A percentile compares a stretch with the other conserved stretches of the same genome.
Evolutionary conservation across 2,113 vertebrate genomes (phyloP).

Genomic region (Cephalopterus ornatus): DNA sequence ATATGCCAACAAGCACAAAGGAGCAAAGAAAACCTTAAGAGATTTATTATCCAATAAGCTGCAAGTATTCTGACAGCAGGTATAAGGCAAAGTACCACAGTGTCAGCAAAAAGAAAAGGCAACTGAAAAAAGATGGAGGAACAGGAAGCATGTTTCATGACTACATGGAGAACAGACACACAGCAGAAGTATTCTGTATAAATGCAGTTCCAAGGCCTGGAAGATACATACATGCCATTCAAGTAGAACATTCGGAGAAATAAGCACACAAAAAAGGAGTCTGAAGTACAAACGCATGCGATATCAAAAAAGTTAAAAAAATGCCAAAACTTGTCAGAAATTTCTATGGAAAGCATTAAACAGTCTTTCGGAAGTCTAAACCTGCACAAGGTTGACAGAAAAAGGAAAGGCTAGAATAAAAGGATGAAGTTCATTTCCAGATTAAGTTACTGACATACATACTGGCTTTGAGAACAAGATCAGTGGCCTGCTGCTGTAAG

Average conservation of each 20-base stretch:
- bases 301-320: not conserved
- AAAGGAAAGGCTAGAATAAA: not conserved
- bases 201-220: not conserved
- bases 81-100: not conserved
- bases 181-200: not conserved
- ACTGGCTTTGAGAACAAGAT: conserved; percentile 98
- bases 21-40: not conserved
- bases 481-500: conserved; percentile 94
- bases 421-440: not conserved
- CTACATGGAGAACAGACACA: not conserved
- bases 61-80: not conserved
- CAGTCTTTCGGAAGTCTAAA: not conserved
- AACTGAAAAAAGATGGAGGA: not conserved
- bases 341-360: not conserved
- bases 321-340: not conserved
- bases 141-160: not conserved
- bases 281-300: not conserved
- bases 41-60: not conserved
- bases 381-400: not conserved
- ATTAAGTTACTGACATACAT: conserved; percentile 70
- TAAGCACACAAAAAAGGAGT: not conserved
- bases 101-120: not conserved
- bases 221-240: accelerated
- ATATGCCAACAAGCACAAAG: not conserved
- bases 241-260: not conserved